Conservation (phyloP, 1,140 invertebrate species). For the Sycophila sp. region DNA sequence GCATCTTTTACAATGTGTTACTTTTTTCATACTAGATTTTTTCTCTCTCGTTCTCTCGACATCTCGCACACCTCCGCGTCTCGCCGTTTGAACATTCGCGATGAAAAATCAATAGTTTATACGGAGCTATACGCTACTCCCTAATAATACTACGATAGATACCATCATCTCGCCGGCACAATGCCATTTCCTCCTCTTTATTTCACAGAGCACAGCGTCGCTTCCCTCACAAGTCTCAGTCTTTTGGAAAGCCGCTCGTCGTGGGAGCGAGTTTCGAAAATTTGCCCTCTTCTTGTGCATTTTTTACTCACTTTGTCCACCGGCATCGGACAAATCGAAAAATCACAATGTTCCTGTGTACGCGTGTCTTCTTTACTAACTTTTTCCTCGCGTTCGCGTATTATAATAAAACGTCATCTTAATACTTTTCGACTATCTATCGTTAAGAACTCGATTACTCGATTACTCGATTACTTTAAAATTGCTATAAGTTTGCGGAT, state of each 20-base stretch:
- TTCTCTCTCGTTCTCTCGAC: background rate
- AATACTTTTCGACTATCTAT: slow-evolving; percentile 55
- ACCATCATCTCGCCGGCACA: slow-evolving; percentile 38
- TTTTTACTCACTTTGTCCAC: background rate
- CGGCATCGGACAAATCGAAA: slow-evolving; percentile 41
- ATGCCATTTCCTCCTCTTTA: slow-evolving; percentile 14
- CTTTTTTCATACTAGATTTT: background rate
- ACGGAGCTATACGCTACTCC: slow-evolving; percentile 63
- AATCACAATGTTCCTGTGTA: slow-evolving; percentile 49
- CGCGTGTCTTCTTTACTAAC: slow-evolving; percentile 41
- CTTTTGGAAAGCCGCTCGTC: no score
- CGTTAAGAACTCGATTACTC: slow-evolving; percentile 50
- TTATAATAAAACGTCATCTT: slow-evolving; percentile 46
- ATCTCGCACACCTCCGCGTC: background rate
- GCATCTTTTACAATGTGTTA: background rate
- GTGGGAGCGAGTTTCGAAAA: slow-evolving; percentile 45
- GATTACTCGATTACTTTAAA: slow-evolving; percentile 48
- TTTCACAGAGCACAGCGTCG: no score
- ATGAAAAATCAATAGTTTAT: slow-evolving; percentile 56
- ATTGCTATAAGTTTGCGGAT: slow-evolving; percentile 50
- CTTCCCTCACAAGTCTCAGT: no score
- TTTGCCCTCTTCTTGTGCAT: slow-evolving; percentile 9
- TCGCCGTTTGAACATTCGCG: slow-evolving; percentile 20
- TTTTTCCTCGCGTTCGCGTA: slow-evolving; percentile 22
- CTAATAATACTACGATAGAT: slow-evolving; percentile 67